Percentiles rank a stretch among this genome's conserved stretches.
phyloP scores from a whole-genome alignment of 2,888 invertebrate species.

The Melipona bicolor region DNA sequence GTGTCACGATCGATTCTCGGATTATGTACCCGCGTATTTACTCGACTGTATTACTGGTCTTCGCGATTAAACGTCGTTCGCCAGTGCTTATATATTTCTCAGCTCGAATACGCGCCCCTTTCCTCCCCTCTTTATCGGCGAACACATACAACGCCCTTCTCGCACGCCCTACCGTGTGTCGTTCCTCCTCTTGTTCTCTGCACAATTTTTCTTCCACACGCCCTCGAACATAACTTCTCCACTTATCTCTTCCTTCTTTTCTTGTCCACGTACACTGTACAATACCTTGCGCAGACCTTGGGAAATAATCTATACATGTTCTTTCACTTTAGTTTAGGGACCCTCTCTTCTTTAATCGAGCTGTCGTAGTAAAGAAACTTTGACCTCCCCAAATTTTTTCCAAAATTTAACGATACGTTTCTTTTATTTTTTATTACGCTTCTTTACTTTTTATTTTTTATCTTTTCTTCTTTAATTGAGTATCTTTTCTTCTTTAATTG shows the following conservation, averaged over 20 bases:
- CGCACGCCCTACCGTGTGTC: neutral
- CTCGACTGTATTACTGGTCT: neutral
- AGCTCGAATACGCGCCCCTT: neutral
- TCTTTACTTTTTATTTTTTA: no score
- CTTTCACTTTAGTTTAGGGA: neutral
- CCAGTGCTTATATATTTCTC: neutral
- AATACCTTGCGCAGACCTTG: neutral
- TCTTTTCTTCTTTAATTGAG: no score
- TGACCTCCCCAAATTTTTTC: no score
- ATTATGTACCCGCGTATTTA: constrained; percentile 11
- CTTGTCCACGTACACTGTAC: neutral
- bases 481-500: no score
- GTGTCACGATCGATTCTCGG: constrained; percentile 12
- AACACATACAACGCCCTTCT: neutral
- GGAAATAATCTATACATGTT: neutral
- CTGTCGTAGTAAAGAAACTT: no score
- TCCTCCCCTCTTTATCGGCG: neutral
- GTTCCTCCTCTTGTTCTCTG: neutral
- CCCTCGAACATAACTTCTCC: neutral
- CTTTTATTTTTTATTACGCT: no score
- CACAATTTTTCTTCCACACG: neutral
- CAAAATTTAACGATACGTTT: no score
- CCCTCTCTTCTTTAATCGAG: neutral
- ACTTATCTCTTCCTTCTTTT: neutral
- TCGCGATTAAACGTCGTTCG: constrained; percentile 1